Base-by-base conservation (phyloP, 64 coral and sea anemone genomes). In the Orbicella faveolata region DNA sequence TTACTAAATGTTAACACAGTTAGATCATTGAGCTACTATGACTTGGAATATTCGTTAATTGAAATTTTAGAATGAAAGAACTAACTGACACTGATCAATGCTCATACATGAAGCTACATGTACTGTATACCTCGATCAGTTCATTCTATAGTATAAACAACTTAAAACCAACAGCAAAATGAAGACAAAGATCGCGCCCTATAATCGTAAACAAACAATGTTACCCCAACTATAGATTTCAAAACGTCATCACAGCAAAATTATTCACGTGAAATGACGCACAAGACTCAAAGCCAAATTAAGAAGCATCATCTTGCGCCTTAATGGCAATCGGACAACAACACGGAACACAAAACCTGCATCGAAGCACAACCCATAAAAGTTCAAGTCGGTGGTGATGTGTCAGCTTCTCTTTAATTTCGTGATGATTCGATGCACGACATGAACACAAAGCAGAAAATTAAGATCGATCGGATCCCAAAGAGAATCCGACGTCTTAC, bases 361-460 rank as follows among this genome's bases (percentile, higher is more conserved):
- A 59, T 59, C 2, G 15, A 73, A 73, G 69, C 69, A 37, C 25
- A 75, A 75, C 15, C 55, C 55, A 59, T 59, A 59, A 8, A 59
- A 59, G 55, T 12, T 59, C 10, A 59, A 59, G 10, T 59, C 9
- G 34, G 48, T 55, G 77, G 52, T 79, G 77, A 79, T 79, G 77
- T 79, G 77, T 79, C 77, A 79, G 57, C 57, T 69, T 69, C 66
- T 25, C 67, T 26, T 70, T 26, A 70, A 70, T 70, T 70, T 70
- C 8, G n/a, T 25, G 21, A 23, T 23, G 11, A 11, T 26, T 11
- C 25, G 25, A 70, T 9, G 9, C 21, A n/a, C 25, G 9, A 26
- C 20, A 25, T 70, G 10, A 26, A 26, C n/a, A 23, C 67, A 70
- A 4, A 70, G 7, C 26, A 13, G 81, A 9, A 84, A 33, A 67